A percentile compares a stretch with the other conserved stretches of the same genome.
Conservation (phyloP, 2,113 vertebrate species). For the Tetrao urogallus region DNA sequence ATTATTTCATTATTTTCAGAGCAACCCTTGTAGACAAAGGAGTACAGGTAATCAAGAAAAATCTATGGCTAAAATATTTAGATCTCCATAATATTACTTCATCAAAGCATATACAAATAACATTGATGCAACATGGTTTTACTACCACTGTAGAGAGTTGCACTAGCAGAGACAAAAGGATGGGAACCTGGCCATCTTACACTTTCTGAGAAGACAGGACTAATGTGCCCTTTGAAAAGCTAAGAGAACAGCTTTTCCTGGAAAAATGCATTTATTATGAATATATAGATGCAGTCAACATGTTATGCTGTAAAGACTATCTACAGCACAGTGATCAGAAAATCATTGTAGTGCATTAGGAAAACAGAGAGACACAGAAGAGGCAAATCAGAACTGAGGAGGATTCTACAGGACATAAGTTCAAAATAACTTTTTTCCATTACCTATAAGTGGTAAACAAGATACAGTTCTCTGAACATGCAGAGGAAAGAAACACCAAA, state of each 20-base stretch:
- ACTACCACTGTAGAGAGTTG: fast-evolving
- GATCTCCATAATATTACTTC: neutral
- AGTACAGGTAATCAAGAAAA: neutral
- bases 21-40: neutral
- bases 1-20: too few relatives aligned
- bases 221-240: neutral
- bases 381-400: neutral
- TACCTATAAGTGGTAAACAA: neutral
- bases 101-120: neutral
- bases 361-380: neutral
- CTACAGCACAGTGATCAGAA: neutral
- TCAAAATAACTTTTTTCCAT: neutral
- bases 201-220: neutral
- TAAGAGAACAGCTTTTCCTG: neutral
- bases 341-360: neutral
- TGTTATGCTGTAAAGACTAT: neutral
- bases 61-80: neutral
- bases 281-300: neutral
- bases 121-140: neutral
- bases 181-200: neutral
- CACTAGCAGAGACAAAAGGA: neutral
- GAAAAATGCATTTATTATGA: neutral
- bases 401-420: neutral
- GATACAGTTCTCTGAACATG: neutral
- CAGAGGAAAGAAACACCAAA: neutral